These are phyloP conservation scores for Mormyrops attenuatus DNA, from an alignment of 2,797 vertebrate species.

Conservation along the genomic window DNA sequence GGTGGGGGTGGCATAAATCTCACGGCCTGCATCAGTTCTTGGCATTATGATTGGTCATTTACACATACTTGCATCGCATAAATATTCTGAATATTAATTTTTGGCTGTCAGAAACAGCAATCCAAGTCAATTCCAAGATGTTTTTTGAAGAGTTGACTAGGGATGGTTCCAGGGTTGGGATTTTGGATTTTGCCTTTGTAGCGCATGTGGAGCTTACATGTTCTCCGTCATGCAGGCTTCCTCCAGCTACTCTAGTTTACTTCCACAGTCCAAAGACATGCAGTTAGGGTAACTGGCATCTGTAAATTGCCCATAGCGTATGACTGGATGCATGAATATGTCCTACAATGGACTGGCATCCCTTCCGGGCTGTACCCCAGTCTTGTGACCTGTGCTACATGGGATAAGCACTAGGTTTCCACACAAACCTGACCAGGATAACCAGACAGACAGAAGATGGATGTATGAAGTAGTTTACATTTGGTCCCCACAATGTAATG, in stretches of 20 bases:
- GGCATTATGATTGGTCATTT: background rate
- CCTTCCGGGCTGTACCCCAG: background rate
- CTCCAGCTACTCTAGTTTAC: background rate
- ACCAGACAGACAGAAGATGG: background rate
- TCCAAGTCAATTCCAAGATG: background rate
- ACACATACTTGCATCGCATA: background rate
- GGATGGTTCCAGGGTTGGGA: background rate
- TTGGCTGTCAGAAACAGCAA: background rate
- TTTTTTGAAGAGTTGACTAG: background rate
- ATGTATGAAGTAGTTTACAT: background rate
- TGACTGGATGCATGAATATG: background rate
- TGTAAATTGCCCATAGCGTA: background rate
- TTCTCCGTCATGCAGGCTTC: background rate
- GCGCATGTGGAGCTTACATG: background rate
- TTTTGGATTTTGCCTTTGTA: background rate
- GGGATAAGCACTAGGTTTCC: background rate
- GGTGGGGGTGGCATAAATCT: background rate
- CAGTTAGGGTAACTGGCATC: background rate
- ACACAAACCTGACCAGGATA: background rate
- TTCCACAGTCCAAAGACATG: background rate
- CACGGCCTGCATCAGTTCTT: background rate
- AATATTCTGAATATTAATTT: background rate
- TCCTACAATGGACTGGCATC: background rate
- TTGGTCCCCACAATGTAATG: background rate
- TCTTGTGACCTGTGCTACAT: background rate